Evolutionary conservation across 2,888 invertebrate genomes (phyloP), one percentile per base, ranked within the genome.

Genomic region (Lasioglossum vierecki): DNA sequence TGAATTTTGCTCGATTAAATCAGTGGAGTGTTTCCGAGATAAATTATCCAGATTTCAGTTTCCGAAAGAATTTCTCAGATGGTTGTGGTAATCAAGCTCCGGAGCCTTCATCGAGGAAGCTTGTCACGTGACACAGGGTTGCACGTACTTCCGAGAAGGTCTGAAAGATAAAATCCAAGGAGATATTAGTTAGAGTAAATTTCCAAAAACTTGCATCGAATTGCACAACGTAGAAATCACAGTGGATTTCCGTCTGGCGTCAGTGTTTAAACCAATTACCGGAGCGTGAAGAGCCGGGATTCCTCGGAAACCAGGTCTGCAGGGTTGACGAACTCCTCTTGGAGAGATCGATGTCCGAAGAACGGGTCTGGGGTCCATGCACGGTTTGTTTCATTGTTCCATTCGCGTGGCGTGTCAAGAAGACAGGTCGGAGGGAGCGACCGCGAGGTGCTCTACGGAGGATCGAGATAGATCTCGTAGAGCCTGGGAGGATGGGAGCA

Each of bases 401-500:
- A 9, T 71, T 44, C 44, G 71, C 70, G 70, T 30, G 30, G 15
- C 18, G 70, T 41, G 39, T 70, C 70, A 39, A 70, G 70, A 70
- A 70, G 70, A 70, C 71, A 15, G 63, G 63, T 63, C 11, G 30
- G 46, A 46, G 26, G 6, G 46, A 46, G 30, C 11, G 22, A 46
- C 46, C 11, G 22, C 70, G 22, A 41, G n/a, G 71, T 26, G 41
- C 13, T 44, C 6, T 22, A 41, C 18, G 9, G 13, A 18, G 41
- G n/a, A 53, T 13, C 66, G 18, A 15, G 57, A n/a, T 30, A 35
- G 66, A 80, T 72, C 53, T 49, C 68, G 18, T 0, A 71, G 35
- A 18, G n/a, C n/a, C 39, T 2, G 35, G 30, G 71, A 72, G n/a
- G 78, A 76, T 76, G 46, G 76, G 80, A 83, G 75, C 79, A 85